Conservation (phyloP, 2,797 vertebrate species). For the Carduelis carduelis region DNA sequence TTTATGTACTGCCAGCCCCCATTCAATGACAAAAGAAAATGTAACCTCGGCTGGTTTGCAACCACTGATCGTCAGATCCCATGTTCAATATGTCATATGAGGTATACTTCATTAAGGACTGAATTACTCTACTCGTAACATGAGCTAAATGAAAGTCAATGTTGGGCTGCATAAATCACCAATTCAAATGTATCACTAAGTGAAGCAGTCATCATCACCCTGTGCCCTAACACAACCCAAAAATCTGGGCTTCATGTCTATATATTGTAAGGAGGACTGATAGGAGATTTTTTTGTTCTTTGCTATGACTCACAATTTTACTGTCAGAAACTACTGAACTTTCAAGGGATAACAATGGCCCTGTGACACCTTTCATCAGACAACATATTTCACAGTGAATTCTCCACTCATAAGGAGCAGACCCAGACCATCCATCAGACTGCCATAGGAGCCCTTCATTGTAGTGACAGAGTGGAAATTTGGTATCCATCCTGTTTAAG, state of each 20-base stretch:
- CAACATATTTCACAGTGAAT: background rate
- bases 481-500: background rate
- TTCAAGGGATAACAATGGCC: background rate
- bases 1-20: slow-evolving; percentile 67
- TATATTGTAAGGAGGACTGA: background rate
- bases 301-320: background rate
- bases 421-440: background rate
- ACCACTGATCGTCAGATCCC: slow-evolving; percentile 56
- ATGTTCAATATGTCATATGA: slow-evolving; percentile 65
- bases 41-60: slow-evolving; percentile 58
- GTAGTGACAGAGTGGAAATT: background rate
- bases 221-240: slow-evolving; percentile 49
- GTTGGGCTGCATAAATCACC: slow-evolving; percentile 68
- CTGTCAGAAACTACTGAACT: background rate
- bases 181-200: slow-evolving; percentile 58
- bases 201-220: slow-evolving; percentile 25
- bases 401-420: background rate
- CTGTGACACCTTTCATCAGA: background rate
- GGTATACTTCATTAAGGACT: slow-evolving; percentile 70
- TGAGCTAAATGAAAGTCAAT: slow-evolving; percentile 69
- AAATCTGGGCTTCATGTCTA: slow-evolving; percentile 41
- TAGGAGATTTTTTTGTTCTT: background rate
- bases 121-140: slow-evolving; percentile 70
- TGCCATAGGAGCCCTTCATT: background rate
- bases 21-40: slow-evolving; percentile 68